A percentile compares a stretch with the other conserved stretches of the same genome.
These are phyloP conservation scores for Magallana angulata DNA, from an alignment of 1,140 invertebrate genomes.

Conservation along the genomic window DNA sequence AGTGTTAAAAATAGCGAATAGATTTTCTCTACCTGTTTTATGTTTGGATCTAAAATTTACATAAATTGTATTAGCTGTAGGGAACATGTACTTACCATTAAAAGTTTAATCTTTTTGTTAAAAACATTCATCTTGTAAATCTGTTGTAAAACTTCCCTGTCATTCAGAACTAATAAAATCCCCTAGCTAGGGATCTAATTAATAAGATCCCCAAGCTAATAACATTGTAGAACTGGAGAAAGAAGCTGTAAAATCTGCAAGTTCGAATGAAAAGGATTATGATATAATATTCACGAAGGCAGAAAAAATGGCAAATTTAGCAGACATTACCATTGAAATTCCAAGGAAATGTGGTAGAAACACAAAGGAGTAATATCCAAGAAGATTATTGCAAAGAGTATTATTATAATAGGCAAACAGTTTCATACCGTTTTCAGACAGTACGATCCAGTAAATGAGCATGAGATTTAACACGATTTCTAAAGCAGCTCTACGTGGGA, in stretches of 20 bases:
- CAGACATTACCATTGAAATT: background rate
- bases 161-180: no score
- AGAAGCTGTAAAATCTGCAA: background rate
- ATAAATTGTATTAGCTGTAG: no score
- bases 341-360: conserved; percentile 2
- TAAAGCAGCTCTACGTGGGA: background rate
- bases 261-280: conserved; percentile 8
- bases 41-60: no score
- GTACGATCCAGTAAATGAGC: background rate
- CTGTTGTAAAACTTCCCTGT: no score
- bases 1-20: no score
- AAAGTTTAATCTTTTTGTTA: no score
- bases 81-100: no score
- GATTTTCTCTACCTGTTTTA: no score
- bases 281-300: background rate
- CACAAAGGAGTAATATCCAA: no score
- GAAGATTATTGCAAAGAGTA: background rate
- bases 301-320: conserved; percentile 13
- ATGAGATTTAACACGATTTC: conserved; percentile 22
- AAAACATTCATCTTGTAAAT: no score
- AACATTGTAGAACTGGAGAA: conserved; percentile 48
- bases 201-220: conserved; percentile 28
- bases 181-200: no score
- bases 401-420: no score
- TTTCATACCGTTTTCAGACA: conserved; percentile 48